A percentile compares a stretch with the other conserved stretches of the same genome.
Conservation (phyloP, 2,888 invertebrate genomes). For the Callosobruchus maculatus region DNA sequence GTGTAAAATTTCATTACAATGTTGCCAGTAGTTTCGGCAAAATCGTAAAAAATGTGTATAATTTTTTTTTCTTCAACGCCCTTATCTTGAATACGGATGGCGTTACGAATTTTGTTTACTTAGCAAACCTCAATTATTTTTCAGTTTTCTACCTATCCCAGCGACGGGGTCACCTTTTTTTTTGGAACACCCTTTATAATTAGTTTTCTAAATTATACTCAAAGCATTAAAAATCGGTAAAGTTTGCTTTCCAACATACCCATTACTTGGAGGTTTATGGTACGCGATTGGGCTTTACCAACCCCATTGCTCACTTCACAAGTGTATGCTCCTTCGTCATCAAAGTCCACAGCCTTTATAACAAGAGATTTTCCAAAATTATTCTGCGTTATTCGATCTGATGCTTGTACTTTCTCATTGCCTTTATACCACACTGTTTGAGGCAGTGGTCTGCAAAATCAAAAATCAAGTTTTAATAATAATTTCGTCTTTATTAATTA, state of each 20-base stretch:
- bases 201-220: too few species aligned
- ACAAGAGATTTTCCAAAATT: constrained; percentile 94
- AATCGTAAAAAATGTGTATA: too few species aligned
- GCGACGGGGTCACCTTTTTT: too few species aligned
- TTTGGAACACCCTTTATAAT: too few species aligned
- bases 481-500: not conserved
- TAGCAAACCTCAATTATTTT: too few species aligned
- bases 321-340: constrained; percentile 88
- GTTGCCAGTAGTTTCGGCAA: too few species aligned
- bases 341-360: constrained; percentile 80
- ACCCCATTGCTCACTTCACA: constrained; percentile 93
- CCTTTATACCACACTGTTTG: constrained; percentile 90
- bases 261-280: constrained; percentile 73
- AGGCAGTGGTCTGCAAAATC: constrained; percentile 72
- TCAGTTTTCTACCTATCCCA: too few species aligned
- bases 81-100: too few species aligned
- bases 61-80: too few species aligned
- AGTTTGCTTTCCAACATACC: constrained; percentile 45
- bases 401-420: constrained; percentile 65
- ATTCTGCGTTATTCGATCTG: constrained; percentile 74
- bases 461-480: constrained; percentile 2
- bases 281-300: constrained; percentile 78
- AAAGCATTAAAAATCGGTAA: too few species aligned
- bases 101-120: too few species aligned
- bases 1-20: too few species aligned